Conservation (phyloP, 2,888 invertebrate genomes). For the Parnassius orleans region DNA sequence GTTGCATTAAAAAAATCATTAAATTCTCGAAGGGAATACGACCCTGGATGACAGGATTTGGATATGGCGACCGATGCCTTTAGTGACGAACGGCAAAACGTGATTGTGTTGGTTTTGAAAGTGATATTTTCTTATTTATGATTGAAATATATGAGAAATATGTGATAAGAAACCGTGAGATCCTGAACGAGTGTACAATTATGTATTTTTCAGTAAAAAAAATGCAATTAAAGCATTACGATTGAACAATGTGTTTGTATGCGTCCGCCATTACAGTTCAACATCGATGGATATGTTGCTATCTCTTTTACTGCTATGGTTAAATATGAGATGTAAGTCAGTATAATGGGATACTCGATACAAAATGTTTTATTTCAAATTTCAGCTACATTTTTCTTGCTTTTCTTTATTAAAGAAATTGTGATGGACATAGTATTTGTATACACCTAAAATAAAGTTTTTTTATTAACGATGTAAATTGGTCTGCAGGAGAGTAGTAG, state of each 20-base stretch:
- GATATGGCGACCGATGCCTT: conserved; percentile 73
- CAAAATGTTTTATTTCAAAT: conserved; percentile 31
- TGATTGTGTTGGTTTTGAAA: conserved; percentile 57
- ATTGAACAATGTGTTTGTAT: conserved; percentile 52
- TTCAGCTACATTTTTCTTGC: conserved; percentile 10
- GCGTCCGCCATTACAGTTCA: conserved; percentile 61
- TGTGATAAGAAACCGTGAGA: conserved; percentile 31
- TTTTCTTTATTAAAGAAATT: too few relatives aligned
- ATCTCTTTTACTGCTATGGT: conserved; percentile 57
- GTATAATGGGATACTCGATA: conserved; percentile 39
- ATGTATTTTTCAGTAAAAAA: conserved; percentile 26
- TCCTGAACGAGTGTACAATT: not conserved
- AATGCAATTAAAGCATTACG: conserved; percentile 51
- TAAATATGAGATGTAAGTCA: conserved; percentile 46
- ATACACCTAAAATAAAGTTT: too few relatives aligned
- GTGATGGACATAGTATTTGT: too few relatives aligned
- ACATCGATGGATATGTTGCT: conserved; percentile 49
- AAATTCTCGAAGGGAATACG: conserved; percentile 39
- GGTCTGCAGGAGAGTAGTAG: too few relatives aligned
- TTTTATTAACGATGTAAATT: too few relatives aligned
- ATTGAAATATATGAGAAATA: conserved; percentile 32
- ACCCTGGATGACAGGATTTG: conserved; percentile 64
- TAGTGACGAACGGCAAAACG: conserved; percentile 59
- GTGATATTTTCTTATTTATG: conserved; percentile 35
- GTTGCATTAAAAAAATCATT: too few relatives aligned